Evolutionary conservation across 2,797 vertebrate species (phyloP).

Genomic region (Acridotheres tristis): DNA sequence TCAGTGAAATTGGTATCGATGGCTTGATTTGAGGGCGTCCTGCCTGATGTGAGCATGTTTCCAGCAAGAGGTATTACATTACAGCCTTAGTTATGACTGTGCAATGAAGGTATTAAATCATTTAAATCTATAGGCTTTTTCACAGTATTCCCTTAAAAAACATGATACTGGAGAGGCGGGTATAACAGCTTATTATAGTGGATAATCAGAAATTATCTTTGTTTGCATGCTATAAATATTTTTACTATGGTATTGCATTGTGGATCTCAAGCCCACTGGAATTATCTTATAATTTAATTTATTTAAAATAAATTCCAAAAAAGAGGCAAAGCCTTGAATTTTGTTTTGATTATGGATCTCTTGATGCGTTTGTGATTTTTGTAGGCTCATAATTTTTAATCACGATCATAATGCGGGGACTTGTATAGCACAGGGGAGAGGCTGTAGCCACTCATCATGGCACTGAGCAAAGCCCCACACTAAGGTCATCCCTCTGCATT

Average conservation of each 20-base stretch:
- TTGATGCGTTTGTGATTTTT: neutral
- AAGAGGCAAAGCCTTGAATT: neutral
- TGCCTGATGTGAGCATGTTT: neutral
- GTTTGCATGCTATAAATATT: neutral
- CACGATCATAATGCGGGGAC: rapidly evolving
- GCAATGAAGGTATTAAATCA: neutral
- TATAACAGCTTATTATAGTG: neutral
- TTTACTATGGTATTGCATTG: neutral
- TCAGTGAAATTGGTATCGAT: slow-evolving; percentile 18
- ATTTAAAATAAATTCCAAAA: neutral
- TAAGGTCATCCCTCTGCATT: neutral
- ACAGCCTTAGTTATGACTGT: neutral
- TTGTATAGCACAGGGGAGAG: rapidly evolving
- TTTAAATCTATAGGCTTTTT: neutral
- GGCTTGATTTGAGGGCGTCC: neutral
- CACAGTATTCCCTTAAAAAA: neutral
- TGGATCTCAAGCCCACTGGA: neutral
- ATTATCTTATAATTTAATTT: neutral
- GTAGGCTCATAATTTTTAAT: neutral
- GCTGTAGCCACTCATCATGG: rapidly evolving
- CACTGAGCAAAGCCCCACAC: neutral
- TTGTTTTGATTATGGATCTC: neutral
- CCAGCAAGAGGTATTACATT: neutral
- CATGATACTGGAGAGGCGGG: neutral
- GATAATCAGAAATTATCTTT: neutral